Percentiles rank a stretch among this genome's conserved stretches.
phyloP scores from a whole-genome alignment of 2,888 invertebrate genomes.

The Pterostichus madidus region DNA sequence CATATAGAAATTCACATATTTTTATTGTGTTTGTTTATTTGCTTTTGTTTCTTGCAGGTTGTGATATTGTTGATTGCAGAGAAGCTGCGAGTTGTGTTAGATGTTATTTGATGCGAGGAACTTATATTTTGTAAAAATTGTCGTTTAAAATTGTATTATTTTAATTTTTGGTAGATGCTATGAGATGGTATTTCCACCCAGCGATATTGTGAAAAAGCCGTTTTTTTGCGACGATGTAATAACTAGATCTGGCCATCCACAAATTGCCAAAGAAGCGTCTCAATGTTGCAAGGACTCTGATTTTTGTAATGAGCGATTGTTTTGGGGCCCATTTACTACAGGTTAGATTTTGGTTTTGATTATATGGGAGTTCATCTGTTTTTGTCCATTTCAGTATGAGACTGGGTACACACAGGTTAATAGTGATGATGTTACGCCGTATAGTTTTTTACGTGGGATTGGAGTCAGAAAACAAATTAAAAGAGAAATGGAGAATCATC shows the following conservation, averaged over 20 bases:
- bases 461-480: too few relatives aligned
- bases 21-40: constrained; percentile 48
- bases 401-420: too few relatives aligned
- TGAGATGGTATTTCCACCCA: constrained; percentile 15
- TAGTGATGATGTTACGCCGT: too few relatives aligned
- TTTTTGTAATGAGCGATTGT: constrained; percentile 83
- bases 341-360: constrained; percentile 68
- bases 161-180: constrained; percentile 56
- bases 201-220: constrained; percentile 18
- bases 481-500: too few relatives aligned
- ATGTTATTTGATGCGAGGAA: constrained; percentile 48
- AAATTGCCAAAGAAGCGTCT: constrained; percentile 73
- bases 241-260: constrained; percentile 28
- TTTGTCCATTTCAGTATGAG: constrained; percentile 32
- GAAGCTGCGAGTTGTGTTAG: background rate
- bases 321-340: constrained; percentile 74
- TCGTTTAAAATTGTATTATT: constrained; percentile 51
- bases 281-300: constrained; percentile 84
- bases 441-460: too few relatives aligned
- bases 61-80: constrained; percentile 55
- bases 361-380: constrained; percentile 46
- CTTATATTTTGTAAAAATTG: constrained; percentile 52
- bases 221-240: constrained; percentile 34
- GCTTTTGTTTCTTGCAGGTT: constrained; percentile 69
- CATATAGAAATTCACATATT: constrained; percentile 36